Evolutionary conservation across 2,797 vertebrate species (phyloP), one percentile per base, ranked within the genome.

Genomic region (Pipistrellus kuhlii): DNA sequence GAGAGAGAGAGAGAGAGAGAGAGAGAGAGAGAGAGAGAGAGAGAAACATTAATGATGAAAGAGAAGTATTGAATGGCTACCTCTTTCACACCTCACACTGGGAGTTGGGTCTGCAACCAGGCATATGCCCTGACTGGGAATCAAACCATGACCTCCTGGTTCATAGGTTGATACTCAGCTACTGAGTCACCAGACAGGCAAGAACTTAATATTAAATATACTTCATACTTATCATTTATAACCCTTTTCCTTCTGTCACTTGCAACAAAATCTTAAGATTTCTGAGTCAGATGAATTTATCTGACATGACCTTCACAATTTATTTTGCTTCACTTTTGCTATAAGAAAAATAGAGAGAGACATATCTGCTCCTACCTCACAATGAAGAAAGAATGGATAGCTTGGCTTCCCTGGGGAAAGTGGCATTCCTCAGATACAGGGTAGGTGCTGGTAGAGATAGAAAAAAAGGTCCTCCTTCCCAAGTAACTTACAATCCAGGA

Each of bases 201-300:
- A 91, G n/a, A 71, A 57, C 5, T 18, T 71, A 75, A 81, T 20
- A n/a, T 3, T 21, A 66, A 86, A 78, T 38, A 51, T 30, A 84
- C 21, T 59, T 35, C 53, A n/a, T 1, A 8, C 51, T 23, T 94
- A 35, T 38, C 25, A 3, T 80, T 88, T 77, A 44, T 41, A 77
- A 86, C 8, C 38, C 53, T 62, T 86, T 90, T 68, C 46, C 23
- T 91, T 93, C 75, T 84, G 8, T 62, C 62, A n/a, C 48, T 93
- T 91, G 32, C 23, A 71, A 21, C 41, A 41, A 84, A 94, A 92
- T 81, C 80, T 91, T 64, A 57, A 92, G 48, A 92, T 80, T 95
- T 95, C 84, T 48, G 41, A 90, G 32, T 93, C 32, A 62, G 25
- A 76, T 57, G 13, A 73, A 57, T 90, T 81, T 82, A 83, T 84